phyloP scores from a whole-genome alignment of 1,140 invertebrate genomes.

The Drosophila nebulosa region DNA sequence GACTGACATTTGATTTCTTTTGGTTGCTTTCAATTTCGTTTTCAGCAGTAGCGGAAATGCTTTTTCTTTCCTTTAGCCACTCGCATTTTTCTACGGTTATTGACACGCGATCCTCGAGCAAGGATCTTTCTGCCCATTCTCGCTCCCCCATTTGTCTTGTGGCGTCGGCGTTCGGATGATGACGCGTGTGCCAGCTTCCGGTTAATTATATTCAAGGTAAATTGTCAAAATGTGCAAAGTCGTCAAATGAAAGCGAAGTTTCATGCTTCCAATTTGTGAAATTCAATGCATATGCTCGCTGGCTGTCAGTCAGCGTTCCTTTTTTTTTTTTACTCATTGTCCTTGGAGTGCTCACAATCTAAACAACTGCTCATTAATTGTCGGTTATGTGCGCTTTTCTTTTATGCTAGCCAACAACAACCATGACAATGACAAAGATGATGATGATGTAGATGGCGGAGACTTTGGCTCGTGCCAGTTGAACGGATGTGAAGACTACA shows the following conservation, averaged over 20 bases:
- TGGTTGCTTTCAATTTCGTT: slow-evolving; percentile 55
- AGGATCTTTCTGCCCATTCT: slow-evolving; percentile 10
- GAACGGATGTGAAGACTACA: background rate
- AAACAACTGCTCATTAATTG: slow-evolving; percentile 75
- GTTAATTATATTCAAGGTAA: slow-evolving; percentile 70
- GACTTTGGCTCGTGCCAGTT: slow-evolving; percentile 68
- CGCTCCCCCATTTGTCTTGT: background rate
- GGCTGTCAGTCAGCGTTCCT: slow-evolving; percentile 31
- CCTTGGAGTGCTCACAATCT: slow-evolving; percentile 18
- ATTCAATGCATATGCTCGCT: slow-evolving; percentile 66
- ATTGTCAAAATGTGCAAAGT: slow-evolving; percentile 55
- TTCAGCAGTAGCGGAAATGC: slow-evolving; percentile 68
- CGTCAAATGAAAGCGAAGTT: slow-evolving; percentile 67
- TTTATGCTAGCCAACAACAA: slow-evolving; percentile 11
- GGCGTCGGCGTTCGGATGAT: slow-evolving; percentile 49
- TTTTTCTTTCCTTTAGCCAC: slow-evolving; percentile 52
- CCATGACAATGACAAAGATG: slow-evolving; percentile 24
- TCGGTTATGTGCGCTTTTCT: slow-evolving; percentile 58
- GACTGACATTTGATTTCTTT: slow-evolving; percentile 69
- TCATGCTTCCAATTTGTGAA: slow-evolving; percentile 50
- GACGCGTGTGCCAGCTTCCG: slow-evolving; percentile 70
- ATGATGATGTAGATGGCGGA: slow-evolving; percentile 29
- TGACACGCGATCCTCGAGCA: slow-evolving; percentile 69
- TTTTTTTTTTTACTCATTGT: slow-evolving; percentile 2
- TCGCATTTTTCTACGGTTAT: slow-evolving; percentile 61